Percentiles rank a stretch among this genome's conserved stretches.
Evolutionary conservation across 2,797 vertebrate genomes (phyloP).

Genomic region (Falco novaeseelandiae): DNA sequence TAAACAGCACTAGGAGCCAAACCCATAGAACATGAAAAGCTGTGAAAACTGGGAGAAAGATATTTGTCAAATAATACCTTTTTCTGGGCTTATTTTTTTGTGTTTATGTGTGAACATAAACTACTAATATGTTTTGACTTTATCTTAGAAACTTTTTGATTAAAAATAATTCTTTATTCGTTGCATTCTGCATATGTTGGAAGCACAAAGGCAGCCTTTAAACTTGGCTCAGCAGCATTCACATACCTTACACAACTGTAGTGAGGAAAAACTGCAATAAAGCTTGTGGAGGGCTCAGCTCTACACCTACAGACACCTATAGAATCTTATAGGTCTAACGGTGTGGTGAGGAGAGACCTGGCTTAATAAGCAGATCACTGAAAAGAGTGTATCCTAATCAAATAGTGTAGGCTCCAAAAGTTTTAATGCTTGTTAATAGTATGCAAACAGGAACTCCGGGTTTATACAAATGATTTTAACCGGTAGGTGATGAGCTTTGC

Average conservation of each 20-base stretch:
- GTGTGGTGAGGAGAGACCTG: neutral
- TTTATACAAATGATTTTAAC: neutral
- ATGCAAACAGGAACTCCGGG: neutral
- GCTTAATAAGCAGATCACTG: neutral
- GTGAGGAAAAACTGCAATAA: neutral
- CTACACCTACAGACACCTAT: neutral
- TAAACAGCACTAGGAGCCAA: neutral
- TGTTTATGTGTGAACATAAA: neutral
- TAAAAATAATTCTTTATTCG: neutral
- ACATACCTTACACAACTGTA: neutral
- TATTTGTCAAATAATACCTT: neutral
- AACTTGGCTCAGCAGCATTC: neutral
- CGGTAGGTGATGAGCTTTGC: neutral
- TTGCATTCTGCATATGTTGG: neutral
- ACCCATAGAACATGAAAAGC: neutral
- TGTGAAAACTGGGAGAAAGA: neutral
- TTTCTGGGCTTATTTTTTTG: neutral
- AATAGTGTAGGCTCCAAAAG: rapidly evolving
- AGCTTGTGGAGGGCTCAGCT: neutral
- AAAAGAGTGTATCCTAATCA: neutral
- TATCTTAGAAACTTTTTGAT: neutral
- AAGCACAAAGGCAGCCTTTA: neutral
- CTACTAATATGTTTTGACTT: neutral
- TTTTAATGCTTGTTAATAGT: neutral
- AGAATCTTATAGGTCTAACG: neutral